Evolutionary conservation across 2,797 vertebrate genomes (phyloP).

Genomic region (Saguinus oedipus): DNA sequence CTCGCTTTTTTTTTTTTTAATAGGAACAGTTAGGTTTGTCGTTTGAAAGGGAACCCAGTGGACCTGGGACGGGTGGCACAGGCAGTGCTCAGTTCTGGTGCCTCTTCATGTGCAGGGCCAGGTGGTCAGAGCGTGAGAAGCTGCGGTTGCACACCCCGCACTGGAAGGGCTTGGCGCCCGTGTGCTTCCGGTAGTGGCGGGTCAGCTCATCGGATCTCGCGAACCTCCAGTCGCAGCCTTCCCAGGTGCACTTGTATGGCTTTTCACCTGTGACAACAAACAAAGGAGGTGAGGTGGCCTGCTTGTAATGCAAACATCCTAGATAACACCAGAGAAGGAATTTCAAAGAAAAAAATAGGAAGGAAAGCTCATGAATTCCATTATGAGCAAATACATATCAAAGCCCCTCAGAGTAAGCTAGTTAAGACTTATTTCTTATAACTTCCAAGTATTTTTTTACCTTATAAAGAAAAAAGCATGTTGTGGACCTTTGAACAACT

Average conservation of each 20-base stretch:
- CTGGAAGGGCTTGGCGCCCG: slow-evolving; percentile 97
- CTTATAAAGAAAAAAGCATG: neutral
- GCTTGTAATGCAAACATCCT: neutral
- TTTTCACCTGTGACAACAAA: slow-evolving; percentile 91
- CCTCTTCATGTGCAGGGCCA: slow-evolving; percentile 98
- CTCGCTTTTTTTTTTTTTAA: slow-evolving; percentile 53
- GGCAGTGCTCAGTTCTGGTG: slow-evolving; percentile 91
- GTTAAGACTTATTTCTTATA: too few relatives aligned
- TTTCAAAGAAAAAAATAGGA: neutral
- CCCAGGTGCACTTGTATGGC: slow-evolving; percentile 97
- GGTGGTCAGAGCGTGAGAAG: slow-evolving; percentile 97
- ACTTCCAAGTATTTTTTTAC: neutral
- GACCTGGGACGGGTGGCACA: neutral
- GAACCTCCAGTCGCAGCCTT: slow-evolving; percentile 98
- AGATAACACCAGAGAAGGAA: neutral
- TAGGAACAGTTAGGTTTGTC: slow-evolving; percentile 70
- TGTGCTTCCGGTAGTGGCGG: slow-evolving; percentile 98
- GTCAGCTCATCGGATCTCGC: slow-evolving; percentile 97
- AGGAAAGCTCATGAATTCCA: neutral
- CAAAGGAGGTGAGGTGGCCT: slow-evolving; percentile 31
- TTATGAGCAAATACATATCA: neutral
- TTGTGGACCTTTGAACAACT: neutral
- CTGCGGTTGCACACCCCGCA: slow-evolving; percentile 94
- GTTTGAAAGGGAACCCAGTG: slow-evolving; percentile 73
- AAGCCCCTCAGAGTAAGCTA: neutral